A percentile compares a stretch with the other conserved stretches of the same genome.
Conservation (phyloP, 2,888 invertebrate genomes). For the Thereva unica region DNA sequence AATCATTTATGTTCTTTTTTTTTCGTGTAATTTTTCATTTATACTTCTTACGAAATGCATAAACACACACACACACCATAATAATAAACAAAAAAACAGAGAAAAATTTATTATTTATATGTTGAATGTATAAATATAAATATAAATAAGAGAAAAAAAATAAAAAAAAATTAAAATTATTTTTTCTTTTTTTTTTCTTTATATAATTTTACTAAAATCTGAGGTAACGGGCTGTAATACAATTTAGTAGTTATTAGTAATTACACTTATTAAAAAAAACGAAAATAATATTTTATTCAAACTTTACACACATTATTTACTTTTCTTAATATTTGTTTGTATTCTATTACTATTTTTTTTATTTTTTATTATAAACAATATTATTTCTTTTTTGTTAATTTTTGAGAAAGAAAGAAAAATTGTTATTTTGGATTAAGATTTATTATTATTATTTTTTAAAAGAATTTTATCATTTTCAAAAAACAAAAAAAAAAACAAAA, state of each 20-base stretch:
- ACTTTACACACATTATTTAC: constrained; percentile 26
- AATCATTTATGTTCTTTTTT: constrained; percentile 16
- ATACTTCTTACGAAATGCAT: no score
- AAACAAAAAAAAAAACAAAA: no score
- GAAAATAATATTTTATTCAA: constrained; percentile 21
- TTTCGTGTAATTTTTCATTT: no score
- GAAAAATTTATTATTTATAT: constrained; percentile 17
- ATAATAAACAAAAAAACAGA: constrained; percentile 19
- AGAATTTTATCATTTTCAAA: no score
- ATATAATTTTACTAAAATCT: constrained; percentile 37
- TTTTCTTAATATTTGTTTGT: constrained; percentile 16
- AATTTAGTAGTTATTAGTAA: constrained; percentile 30
- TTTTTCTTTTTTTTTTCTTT: constrained; percentile 25
- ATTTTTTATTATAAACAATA: constrained; percentile 15
- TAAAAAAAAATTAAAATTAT: constrained; percentile 13
- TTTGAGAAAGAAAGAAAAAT: background rate
- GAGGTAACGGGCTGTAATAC: constrained; percentile 43
- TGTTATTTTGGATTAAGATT: no score
- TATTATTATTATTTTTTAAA: no score
- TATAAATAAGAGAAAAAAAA: no score
- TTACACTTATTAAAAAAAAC: background rate
- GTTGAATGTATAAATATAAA: constrained; percentile 17
- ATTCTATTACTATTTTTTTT: constrained; percentile 24
- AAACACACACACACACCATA: no score
- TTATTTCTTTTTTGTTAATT: background rate